Conservation (phyloP, 30 jellyfish, hydroid and myxozoan species). For the Chironex yamaguchii region DNA sequence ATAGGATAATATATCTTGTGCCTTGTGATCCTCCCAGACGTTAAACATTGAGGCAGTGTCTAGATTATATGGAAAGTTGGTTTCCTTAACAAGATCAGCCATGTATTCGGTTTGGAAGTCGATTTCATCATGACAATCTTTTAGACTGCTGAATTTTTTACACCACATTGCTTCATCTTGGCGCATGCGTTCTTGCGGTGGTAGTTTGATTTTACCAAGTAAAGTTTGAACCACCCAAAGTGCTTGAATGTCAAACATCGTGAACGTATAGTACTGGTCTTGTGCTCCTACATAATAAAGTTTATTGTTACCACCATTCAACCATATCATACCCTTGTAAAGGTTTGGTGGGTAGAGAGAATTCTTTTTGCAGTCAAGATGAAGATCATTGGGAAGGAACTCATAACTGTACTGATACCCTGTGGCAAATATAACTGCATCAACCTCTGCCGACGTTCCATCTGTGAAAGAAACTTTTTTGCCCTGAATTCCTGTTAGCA, state of each 20-base stretch:
- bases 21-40: constrained; percentile 24
- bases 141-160: constrained; percentile 2
- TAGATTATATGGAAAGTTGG: constrained; percentile 35
- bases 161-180: constrained; percentile 22
- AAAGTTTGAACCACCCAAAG: constrained; percentile 30
- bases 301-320: constrained; percentile 45
- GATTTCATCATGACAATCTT: constrained; percentile 33
- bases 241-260: constrained; percentile 88
- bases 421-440: constrained; percentile 81
- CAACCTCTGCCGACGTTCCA: constrained; percentile 63
- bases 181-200: constrained; percentile 26
- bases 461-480: constrained; percentile 76
- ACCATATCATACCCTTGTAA: constrained; percentile 75
- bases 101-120: constrained; percentile 54
- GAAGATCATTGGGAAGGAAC: constrained; percentile 59
- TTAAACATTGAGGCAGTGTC: constrained; percentile 31
- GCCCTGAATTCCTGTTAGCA: constrained; percentile 46
- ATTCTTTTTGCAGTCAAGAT: constrained; percentile 49
- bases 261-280: constrained; percentile 74
- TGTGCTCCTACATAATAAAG: constrained; percentile 78
- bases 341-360: constrained; percentile 54
- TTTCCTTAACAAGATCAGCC: constrained; percentile 43
- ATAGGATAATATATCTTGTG: constrained; percentile 25
- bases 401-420: constrained; percentile 80
- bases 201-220: constrained; percentile 12